Evolutionary conservation across 2,113 vertebrate species (phyloP).

Genomic region (Xiphophorus couchianus): DNA sequence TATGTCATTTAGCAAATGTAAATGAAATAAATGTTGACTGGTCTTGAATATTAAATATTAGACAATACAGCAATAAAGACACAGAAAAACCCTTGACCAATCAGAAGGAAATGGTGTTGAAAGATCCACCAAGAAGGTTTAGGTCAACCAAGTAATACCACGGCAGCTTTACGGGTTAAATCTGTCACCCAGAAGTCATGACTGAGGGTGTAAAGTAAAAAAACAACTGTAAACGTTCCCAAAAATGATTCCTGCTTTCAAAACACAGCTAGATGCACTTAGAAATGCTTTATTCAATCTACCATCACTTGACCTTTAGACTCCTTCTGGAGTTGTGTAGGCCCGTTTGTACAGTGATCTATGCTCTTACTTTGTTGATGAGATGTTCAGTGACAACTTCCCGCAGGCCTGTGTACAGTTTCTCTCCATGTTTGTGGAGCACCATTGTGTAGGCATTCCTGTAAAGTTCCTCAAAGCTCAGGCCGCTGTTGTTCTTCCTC

Average conservation of each 20-base stretch:
- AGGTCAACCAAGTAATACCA: neutral
- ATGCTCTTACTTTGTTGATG: slow-evolving; percentile 92
- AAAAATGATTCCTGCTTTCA: neutral
- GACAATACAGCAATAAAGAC: neutral
- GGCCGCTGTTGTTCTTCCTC: slow-evolving; percentile 98
- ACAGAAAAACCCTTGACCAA: neutral
- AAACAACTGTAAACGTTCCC: neutral
- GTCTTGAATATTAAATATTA: neutral
- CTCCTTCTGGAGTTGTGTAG: neutral
- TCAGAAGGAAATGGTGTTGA: too few relatives aligned
- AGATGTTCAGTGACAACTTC: slow-evolving; percentile 99
- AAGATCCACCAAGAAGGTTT: too few relatives aligned
- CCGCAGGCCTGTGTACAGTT: slow-evolving; percentile 97
- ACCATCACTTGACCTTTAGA: neutral
- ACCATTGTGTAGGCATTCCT: slow-evolving; percentile 99
- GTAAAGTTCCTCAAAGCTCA: slow-evolving; percentile 99
- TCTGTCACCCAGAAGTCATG: neutral
- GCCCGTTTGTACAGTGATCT: neutral
- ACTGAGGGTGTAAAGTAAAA: neutral
- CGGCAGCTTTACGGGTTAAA: neutral
- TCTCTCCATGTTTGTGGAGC: slow-evolving; percentile 98
- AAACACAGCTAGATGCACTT: neutral
- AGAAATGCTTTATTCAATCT: neutral
- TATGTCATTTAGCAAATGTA: neutral
- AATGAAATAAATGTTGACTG: neutral